These are phyloP conservation scores for Heteropelma amictum DNA, from an alignment of 2,888 invertebrate genomes.

Conservation along the genomic window DNA sequence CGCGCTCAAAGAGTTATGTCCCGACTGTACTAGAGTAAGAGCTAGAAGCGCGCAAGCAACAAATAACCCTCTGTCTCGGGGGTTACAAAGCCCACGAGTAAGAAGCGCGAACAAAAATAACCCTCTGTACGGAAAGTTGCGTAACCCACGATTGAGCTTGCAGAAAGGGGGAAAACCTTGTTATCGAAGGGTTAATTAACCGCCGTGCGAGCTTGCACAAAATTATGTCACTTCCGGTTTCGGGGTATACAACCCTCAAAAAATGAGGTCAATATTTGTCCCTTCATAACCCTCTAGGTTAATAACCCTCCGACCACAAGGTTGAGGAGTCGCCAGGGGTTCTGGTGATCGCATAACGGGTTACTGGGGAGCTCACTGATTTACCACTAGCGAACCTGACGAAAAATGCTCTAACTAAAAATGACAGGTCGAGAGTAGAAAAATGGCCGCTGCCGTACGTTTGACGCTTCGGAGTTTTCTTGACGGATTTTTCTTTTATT, in stretches of 20 bases:
- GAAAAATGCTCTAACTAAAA: too few species aligned
- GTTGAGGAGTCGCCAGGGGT: background rate
- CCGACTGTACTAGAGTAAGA: background rate
- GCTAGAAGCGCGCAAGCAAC: background rate
- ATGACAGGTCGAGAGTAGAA: too few species aligned
- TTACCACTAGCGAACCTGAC: too few species aligned
- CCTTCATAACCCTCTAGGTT: background rate
- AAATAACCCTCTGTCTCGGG: background rate
- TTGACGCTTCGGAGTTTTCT: too few species aligned
- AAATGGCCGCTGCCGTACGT: too few species aligned
- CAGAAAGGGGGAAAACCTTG: background rate
- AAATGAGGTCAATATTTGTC: background rate
- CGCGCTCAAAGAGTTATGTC: background rate
- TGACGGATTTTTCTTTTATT: too few species aligned
- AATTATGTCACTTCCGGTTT: background rate
- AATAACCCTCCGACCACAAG: background rate
- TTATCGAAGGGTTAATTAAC: background rate
- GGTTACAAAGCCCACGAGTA: background rate
- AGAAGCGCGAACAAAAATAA: background rate
- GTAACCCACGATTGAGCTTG: background rate
- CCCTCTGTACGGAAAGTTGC: background rate
- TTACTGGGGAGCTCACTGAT: too few species aligned
- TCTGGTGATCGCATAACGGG: too few species aligned
- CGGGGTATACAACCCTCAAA: background rate
- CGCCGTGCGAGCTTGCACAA: background rate